Evolutionary conservation across 2,113 vertebrate genomes (phyloP).

Genomic region (Isurus oxyrinchus): DNA sequence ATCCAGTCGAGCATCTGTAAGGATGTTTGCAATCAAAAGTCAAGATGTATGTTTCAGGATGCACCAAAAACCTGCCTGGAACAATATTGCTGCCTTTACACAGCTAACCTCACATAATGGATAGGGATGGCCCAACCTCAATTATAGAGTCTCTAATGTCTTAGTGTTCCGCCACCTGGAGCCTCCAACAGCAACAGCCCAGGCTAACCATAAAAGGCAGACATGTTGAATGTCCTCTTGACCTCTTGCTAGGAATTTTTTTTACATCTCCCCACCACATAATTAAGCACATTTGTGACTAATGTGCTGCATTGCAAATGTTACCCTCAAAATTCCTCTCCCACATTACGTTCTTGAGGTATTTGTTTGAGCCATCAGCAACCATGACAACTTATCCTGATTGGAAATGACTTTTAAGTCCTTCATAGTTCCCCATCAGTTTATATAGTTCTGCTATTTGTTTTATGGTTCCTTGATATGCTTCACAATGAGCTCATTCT

Average conservation of each 20-base stretch:
- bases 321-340: not conserved
- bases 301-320: not conserved
- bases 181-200: not conserved
- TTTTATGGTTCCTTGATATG: not conserved
- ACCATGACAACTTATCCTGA: not conserved
- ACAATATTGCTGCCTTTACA: not conserved
- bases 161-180: not conserved
- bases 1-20: not conserved
- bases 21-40: not conserved
- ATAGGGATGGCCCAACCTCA: not conserved
- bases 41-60: not conserved
- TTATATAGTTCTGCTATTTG: not conserved
- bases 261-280: not conserved
- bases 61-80: not conserved
- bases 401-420: not conserved
- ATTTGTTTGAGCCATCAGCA: not conserved
- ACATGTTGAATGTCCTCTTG: not conserved
- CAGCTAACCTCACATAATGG: not conserved
- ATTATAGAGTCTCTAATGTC: not conserved
- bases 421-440: not conserved
- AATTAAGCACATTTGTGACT: not conserved
- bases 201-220: not conserved
- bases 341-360: not conserved
- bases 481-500: not conserved
- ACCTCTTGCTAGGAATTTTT: not conserved